Base-by-base conservation (phyloP, 2,888 invertebrate species). In the Adelphocoris suturalis region DNA sequence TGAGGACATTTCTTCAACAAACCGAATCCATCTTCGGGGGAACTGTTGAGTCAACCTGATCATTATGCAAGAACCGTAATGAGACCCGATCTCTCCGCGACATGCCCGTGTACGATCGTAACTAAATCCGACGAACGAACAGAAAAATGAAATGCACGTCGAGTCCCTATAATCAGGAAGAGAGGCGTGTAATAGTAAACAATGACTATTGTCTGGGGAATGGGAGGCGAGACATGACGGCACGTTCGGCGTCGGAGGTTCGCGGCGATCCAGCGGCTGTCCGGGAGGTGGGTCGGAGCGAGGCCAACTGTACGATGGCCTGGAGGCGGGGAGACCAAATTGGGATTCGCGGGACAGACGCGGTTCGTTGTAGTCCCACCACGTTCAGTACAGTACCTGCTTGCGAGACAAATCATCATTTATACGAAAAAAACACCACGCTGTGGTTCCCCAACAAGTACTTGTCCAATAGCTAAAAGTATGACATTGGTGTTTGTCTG, bases 141-240 rank as follows among this genome's bases (percentile, higher is more conserved):
- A 27, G 57, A 85, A 52, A 61, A 86, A 86, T 68, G 68, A 86
- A 86, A 75, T 55, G 75, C 86, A 27, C 75, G 19, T 47, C 78
- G 46, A 14, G 19, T 78, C 47, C n/a, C 37, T 46, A 46, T 47
- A 68, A 37, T 68, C 12, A 27, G 86, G 28, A 27, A 55, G 27
- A 19, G 76, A 86, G 75, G 86, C 86, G 86, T 75, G 86, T 86
- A 86, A 86, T 86, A 86, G 86, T 86, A 86, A 86, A 86, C 86
- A 86, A 86, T 75, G 86, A 75, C 86, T 68, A 86, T 75, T 86
- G 86, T 86, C 86, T 75, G 86, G 85, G 9, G 61, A 37, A 55
- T 85, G 28, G 27, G 55, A 23, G 86, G 86, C 23, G 46, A 46
- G 68, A 86, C 86, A 28, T 86, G 86, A 75, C 75, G 76, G 86